phyloP scores from a whole-genome alignment of 1,140 invertebrate species.

The Lucilia sericata region DNA sequence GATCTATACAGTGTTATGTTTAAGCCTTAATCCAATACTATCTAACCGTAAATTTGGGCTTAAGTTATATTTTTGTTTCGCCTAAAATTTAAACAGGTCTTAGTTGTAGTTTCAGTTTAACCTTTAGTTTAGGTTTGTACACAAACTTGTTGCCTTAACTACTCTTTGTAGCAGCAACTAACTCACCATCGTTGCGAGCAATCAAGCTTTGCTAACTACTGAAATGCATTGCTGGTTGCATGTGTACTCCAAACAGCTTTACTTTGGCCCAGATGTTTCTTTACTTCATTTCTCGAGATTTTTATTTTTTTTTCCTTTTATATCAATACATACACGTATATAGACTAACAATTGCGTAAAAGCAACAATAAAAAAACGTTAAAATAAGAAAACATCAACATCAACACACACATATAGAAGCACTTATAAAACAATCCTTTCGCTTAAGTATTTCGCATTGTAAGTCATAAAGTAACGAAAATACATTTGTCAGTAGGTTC shows the following conservation, averaged over 20 bases:
- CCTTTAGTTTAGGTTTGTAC: too few species aligned
- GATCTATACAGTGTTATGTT: too few species aligned
- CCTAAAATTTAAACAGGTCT: too few species aligned
- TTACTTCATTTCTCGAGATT: neutral
- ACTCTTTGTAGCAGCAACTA: neutral
- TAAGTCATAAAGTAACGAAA: constrained; percentile 37
- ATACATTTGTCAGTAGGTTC: constrained; percentile 32
- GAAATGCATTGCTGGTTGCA: neutral
- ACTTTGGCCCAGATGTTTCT: constrained; percentile 21
- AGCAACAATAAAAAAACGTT: neutral
- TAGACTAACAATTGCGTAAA: neutral
- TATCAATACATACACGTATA: neutral
- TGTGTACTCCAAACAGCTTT: neutral
- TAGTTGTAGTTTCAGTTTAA: too few species aligned
- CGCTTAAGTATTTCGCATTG: constrained; percentile 20
- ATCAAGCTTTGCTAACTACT: neutral
- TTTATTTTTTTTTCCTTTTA: neutral
- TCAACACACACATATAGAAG: neutral
- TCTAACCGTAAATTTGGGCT: too few species aligned
- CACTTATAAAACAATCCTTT: neutral
- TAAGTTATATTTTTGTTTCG: too few species aligned
- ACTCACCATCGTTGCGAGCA: neutral
- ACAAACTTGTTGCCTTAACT: too few species aligned
- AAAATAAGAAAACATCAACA: neutral
- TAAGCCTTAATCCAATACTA: too few species aligned